These are phyloP conservation scores for Drosophila anomelani DNA, from an alignment of 2,888 invertebrate species.

Conservation along the genomic window DNA sequence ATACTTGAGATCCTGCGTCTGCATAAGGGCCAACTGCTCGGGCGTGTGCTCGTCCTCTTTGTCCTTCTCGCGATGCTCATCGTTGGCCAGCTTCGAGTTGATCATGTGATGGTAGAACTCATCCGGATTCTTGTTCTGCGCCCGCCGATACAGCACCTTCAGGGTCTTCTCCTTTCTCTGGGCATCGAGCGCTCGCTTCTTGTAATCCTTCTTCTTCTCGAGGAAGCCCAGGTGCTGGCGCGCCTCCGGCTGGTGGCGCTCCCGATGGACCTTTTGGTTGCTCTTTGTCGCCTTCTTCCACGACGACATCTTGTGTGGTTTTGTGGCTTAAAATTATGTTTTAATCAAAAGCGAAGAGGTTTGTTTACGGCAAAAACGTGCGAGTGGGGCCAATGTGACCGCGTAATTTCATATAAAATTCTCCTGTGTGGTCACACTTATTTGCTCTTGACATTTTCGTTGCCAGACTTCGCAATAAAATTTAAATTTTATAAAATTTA, in stretches of 20 bases:
- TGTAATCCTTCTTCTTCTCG: conserved; percentile 96
- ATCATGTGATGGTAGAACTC: conserved; percentile 99
- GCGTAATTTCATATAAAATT: background rate
- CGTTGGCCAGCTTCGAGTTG: conserved; percentile 90
- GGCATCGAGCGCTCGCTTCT: conserved; percentile 90
- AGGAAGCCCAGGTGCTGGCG: conserved; percentile 92
- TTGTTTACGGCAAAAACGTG: conserved; percentile 42
- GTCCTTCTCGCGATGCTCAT: conserved; percentile 89
- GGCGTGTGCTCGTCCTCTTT: conserved; percentile 91
- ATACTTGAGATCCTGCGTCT: conserved; percentile 96
- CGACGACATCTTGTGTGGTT: conserved; percentile 90
- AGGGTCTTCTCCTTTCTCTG: conserved; percentile 93
- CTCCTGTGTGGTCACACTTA: background rate
- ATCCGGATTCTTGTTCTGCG: conserved; percentile 97
- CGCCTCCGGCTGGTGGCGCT: conserved; percentile 92
- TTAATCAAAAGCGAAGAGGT: background rate
- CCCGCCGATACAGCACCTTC: conserved; percentile 92
- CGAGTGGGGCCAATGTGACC: conserved; percentile 2
- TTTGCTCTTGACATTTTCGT: background rate
- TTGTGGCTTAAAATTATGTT: background rate
- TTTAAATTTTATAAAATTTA: background rate
- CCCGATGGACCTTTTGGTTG: conserved; percentile 92
- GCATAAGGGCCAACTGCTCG: conserved; percentile 94
- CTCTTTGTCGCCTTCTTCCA: conserved; percentile 95
- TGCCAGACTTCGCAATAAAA: background rate